Base-by-base conservation (phyloP, 1,140 invertebrate species). In the Linepithema humile region DNA sequence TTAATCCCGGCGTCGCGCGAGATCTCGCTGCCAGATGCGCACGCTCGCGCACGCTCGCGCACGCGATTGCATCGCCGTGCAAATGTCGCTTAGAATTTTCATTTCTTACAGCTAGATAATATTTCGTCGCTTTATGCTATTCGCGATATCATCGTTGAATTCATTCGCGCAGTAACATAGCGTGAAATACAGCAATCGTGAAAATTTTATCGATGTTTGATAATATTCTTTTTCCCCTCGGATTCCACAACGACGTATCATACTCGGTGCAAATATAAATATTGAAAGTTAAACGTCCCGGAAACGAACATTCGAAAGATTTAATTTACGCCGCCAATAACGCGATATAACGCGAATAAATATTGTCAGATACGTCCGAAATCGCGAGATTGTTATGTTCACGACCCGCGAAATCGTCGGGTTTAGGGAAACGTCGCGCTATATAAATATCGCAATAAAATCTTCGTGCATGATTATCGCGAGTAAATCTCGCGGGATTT, bases 11-110 rank as follows among this genome's bases (percentile, higher is more conserved):
- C 20, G 23, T 23, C 59, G 40, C 9, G 20, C 15, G 74, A 78
- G 59, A 78, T 78, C 57, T 50, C 10, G 1, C 12, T 12, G 23
- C 6, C 32, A 69, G 32, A 78, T 78, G n/a, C 60, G 32, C 73
- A 45, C 12, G 17, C 40, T 10, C 15, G 57, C 55, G 20, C 50
- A 26, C 9, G 23, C 64, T 64, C 38, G 20, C 12, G 26, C 35
- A 29, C 57, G n/a, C 43, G 32, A 32, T 35, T 7, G 29, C 50
- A 38, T 23, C 10, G 43, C 15, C 15, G 17, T 15, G 17, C n/a
- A 1, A 35, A 3, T 35, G 20, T n/a, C 26, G 23, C 15, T 17
- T 15, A 4, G 2, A 23, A 3, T 67, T 78, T 78, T 50, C 9
- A n/a, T 3, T 38, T 38, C 17, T 17, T 32, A 67, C 57, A 23